These are phyloP conservation scores for Zeus faber DNA, from an alignment of 2,113 vertebrate species.

Conservation along the genomic window DNA sequence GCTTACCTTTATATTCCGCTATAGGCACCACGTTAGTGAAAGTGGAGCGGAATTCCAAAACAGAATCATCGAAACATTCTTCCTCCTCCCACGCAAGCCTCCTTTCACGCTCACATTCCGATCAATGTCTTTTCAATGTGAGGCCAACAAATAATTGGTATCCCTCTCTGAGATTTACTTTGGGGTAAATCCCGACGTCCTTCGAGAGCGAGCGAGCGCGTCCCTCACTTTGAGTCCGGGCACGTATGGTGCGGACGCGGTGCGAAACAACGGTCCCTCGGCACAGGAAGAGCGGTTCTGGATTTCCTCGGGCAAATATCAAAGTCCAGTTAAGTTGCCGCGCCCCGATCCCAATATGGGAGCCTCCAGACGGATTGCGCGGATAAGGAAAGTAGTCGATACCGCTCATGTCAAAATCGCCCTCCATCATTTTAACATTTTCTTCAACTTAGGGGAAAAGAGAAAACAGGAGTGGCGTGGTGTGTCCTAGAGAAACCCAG, in stretches of 20 bases:
- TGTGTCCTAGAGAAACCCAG: constrained; percentile 16
- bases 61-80: constrained; percentile 45
- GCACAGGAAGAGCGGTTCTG: constrained; percentile 33
- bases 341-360: not conserved
- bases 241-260: constrained; percentile 28
- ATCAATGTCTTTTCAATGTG: constrained; percentile 42
- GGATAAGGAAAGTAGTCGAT: constrained; percentile 9
- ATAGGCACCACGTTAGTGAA: constrained; percentile 10
- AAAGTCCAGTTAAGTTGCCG: constrained; percentile 3
- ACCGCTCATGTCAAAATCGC: not conserved
- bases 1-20: not conserved
- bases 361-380: not conserved
- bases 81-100: constrained; percentile 38
- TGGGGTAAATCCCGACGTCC: constrained; percentile 49
- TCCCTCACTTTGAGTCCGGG: constrained; percentile 23
- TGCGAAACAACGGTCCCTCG: constrained; percentile 33
- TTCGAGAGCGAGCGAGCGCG: constrained; percentile 24
- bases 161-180: constrained; percentile 38
- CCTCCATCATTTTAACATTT: constrained; percentile 25
- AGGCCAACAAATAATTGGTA: constrained; percentile 59
- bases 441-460: constrained; percentile 26
- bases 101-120: constrained; percentile 39
- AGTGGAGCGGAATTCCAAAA: constrained; percentile 40
- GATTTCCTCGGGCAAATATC: constrained; percentile 41
- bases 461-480: constrained; percentile 11